Conservation (phyloP, 2,113 vertebrate species). For the Struthidea cinerea region DNA sequence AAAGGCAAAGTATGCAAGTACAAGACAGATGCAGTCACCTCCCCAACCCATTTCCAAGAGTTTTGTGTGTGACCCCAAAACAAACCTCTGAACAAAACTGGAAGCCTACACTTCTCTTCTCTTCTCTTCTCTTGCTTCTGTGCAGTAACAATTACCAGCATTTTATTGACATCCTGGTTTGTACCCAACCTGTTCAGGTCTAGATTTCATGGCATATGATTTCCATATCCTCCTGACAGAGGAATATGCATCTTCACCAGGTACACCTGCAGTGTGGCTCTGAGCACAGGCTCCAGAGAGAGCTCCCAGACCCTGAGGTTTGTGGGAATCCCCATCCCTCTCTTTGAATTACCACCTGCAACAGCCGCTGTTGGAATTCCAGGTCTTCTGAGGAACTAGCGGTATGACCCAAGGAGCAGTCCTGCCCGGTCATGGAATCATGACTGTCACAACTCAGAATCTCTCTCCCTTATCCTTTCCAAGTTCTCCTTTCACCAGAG, state of each 20-base stretch:
- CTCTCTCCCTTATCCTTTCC: not conserved
- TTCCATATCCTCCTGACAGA: not conserved
- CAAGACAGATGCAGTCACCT: not conserved
- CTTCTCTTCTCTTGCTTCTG: not conserved
- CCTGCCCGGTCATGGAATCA: not conserved
- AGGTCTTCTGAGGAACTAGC: not conserved
- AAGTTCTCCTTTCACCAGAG: not conserved
- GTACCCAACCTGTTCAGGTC: not conserved
- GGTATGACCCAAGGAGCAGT: not conserved
- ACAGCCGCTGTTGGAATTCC: not conserved
- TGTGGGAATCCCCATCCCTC: not conserved
- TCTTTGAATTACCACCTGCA: not conserved
- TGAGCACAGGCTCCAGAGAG: not conserved
- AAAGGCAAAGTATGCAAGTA: not conserved
- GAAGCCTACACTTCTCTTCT: not conserved
- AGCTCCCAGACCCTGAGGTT: not conserved
- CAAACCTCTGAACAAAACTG: accelerated
- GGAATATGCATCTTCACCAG: not conserved
- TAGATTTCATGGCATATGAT: accelerated
- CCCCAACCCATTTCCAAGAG: not conserved
- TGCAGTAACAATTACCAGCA: not conserved
- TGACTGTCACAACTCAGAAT: too few relatives aligned
- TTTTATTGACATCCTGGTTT: not conserved
- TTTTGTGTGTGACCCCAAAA: not conserved
- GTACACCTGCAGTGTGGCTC: not conserved